Percentiles rank a stretch among this genome's conserved stretches.
Conservation (phyloP, 2,797 vertebrate species). For the Oreonectes daqikongensis region DNA sequence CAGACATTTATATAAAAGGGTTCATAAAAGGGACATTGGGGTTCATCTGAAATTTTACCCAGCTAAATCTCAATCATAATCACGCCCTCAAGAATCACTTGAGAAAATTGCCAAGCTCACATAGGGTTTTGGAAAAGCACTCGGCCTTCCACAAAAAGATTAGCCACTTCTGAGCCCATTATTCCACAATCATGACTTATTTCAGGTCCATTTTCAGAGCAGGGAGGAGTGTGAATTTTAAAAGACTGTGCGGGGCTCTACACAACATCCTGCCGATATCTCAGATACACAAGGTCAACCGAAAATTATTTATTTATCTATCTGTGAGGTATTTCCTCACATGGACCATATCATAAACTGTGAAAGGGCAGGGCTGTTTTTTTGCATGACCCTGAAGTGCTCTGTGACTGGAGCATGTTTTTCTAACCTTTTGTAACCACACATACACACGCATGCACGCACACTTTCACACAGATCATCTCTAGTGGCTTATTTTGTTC, state of each 20-base stretch:
- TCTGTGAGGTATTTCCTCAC: slow-evolving; percentile 21
- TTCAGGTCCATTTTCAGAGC: slow-evolving; percentile 1
- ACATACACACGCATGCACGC: slow-evolving; percentile 26
- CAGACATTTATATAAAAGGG: not conserved
- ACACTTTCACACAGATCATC: not conserved
- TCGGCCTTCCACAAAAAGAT: slow-evolving; percentile 10
- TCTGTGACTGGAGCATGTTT: slow-evolving; percentile 26
- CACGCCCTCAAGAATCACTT: slow-evolving; percentile 33
- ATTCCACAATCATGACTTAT: slow-evolving; percentile 24
- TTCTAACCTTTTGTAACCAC: slow-evolving; percentile 37
- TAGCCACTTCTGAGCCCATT: slow-evolving; percentile 28
- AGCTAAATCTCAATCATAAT: slow-evolving; percentile 21
- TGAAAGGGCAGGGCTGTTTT: slow-evolving; percentile 7
- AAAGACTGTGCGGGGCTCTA: not conserved
- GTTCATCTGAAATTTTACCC: slow-evolving; percentile 22
- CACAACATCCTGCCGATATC: slow-evolving; percentile 1
- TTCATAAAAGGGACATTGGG: slow-evolving; percentile 7
- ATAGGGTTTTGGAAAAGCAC: slow-evolving; percentile 13
- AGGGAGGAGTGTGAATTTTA: not conserved
- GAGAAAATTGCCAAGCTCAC: slow-evolving; percentile 26
- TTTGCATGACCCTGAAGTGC: slow-evolving; percentile 20
- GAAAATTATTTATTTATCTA: slow-evolving; percentile 43
- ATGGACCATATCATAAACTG: slow-evolving; percentile 8
- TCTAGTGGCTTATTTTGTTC: slow-evolving; percentile 50
- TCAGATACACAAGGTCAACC: slow-evolving; percentile 34